Base-by-base conservation (phyloP, 64 coral and sea anemone species). In the Porites lutea region DNA sequence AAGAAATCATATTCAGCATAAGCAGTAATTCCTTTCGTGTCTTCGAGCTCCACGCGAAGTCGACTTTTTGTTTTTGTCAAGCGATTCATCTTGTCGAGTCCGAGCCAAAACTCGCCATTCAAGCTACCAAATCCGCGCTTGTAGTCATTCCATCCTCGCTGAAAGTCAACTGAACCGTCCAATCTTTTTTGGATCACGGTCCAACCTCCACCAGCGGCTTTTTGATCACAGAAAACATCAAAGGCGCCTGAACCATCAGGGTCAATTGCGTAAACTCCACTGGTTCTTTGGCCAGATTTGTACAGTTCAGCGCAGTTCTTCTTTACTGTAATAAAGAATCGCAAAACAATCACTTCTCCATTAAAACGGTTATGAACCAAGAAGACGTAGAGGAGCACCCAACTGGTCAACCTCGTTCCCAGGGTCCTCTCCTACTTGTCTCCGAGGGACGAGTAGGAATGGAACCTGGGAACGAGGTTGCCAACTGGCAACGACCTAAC, bases 51-150 rank as follows among this genome's bases (percentile, higher is more conserved):
- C 5, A 92, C 79, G 50, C 90, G 90, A 37, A 92, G 90, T 65
- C 83, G 46, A 14, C 43, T 83, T 57, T 18, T 44, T 13, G 69
- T 23, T 46, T 62, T 59, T 15, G 90, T 85, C 23, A 92, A 21
- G 5, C 90, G 79, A 45, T 92, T n/a, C 12, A 92, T 10, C 22
- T 84, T 84, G 20, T 86, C 90, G 14, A 85, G 65, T 77, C 90
- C 90, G 2, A 92, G 81, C 90, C 90, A 92, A 74, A 92, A 92
- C 48, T 92, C 90, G 3, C 81, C 59, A 66, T 18, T 52, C 3
- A 66, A 47, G 8, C 52, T 67, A 6, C 90, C 90, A 86, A 92
- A 92, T 0, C 90, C 90, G 16, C 8, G 5, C 22, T 62, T 77
- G 69, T 86, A 92, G 47, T 92, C 90, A 6, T 11, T 1, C 90